A percentile compares a stretch with the other conserved stretches of the same genome.
phyloP scores from a whole-genome alignment of 2,888 invertebrate genomes.

The Ormyrus nitidulus region DNA sequence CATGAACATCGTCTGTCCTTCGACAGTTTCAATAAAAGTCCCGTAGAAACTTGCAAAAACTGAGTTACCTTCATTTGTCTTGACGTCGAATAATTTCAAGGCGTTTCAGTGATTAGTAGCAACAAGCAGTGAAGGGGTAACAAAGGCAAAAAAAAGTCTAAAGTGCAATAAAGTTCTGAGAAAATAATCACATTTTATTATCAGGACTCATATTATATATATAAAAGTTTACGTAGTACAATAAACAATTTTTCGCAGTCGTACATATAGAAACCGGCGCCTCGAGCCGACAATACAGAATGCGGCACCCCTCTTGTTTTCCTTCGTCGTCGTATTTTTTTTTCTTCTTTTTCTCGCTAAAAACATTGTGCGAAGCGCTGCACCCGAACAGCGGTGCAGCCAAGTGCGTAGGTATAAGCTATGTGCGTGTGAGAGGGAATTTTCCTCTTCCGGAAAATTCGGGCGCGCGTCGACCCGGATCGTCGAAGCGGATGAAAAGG shows the following conservation, averaged over 20 bases:
- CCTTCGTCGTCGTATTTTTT: not conserved
- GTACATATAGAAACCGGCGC: constrained; percentile 31
- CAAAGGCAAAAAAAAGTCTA: too few relatives aligned
- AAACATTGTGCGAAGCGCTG: not conserved
- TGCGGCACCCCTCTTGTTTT: constrained; percentile 32
- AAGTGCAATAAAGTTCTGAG: constrained; percentile 11
- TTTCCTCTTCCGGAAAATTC: constrained; percentile 10
- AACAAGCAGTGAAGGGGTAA: too few relatives aligned
- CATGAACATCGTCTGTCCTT: too few relatives aligned
- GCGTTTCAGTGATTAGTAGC: too few relatives aligned
- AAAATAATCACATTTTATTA: constrained; percentile 58
- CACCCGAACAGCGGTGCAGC: not conserved
- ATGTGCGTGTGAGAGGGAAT: not conserved
- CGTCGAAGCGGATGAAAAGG: not conserved
- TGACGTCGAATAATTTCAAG: too few relatives aligned
- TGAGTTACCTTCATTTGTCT: too few relatives aligned
- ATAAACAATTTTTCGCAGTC: constrained; percentile 52
- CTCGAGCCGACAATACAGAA: constrained; percentile 9
- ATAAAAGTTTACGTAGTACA: constrained; percentile 44
- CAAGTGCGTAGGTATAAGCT: too few relatives aligned
- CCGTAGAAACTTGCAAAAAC: too few relatives aligned
- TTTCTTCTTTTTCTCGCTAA: not conserved
- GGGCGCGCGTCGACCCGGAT: not conserved
- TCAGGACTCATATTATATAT: constrained; percentile 47
- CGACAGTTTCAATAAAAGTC: too few relatives aligned